These are phyloP conservation scores for Beroe forskalii DNA, from an alignment of 37 sponge, comb jelly and placozoan genomes.

Conservation along the genomic window DNA sequence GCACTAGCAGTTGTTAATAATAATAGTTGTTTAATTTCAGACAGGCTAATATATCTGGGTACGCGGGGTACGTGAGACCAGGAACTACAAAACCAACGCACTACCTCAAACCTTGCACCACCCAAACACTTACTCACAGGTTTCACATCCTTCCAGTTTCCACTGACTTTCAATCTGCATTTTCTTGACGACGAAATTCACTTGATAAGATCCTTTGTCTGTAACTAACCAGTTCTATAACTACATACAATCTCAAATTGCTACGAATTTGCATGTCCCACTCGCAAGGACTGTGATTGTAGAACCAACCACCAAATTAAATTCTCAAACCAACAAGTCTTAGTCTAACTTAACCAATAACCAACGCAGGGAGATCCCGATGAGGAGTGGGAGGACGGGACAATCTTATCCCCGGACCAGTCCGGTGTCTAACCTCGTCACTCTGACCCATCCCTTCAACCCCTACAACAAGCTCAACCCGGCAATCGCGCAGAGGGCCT, in stretches of 20 bases:
- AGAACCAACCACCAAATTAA: too few relatives aligned
- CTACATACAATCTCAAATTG: too few relatives aligned
- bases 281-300: not conserved
- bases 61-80: conserved; percentile 22
- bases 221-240: too few relatives aligned
- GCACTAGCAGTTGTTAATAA: too few relatives aligned
- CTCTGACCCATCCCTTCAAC: conserved; percentile 42
- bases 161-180: too few relatives aligned
- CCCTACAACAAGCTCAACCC: conserved; percentile 49
- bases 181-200: too few relatives aligned
- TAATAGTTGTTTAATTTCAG: too few relatives aligned
- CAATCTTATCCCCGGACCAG: not conserved
- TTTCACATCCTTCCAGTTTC: too few relatives aligned
- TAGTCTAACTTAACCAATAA: too few relatives aligned
- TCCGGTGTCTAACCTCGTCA: conserved; percentile 21
- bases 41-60: not conserved
- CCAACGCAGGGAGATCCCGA: conserved; percentile 16
- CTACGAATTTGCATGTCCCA: too few relatives aligned
- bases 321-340: too few relatives aligned
- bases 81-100: conserved; percentile 19
- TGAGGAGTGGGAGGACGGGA: not conserved
- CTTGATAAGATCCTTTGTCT: too few relatives aligned
- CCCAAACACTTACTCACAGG: conserved; percentile 48
- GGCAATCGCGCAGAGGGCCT: not conserved
- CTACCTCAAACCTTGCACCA: conserved; percentile 19